These are phyloP conservation scores for Apodemus agrarius DNA, from an alignment of 2,797 vertebrate species.

Conservation along the genomic window DNA sequence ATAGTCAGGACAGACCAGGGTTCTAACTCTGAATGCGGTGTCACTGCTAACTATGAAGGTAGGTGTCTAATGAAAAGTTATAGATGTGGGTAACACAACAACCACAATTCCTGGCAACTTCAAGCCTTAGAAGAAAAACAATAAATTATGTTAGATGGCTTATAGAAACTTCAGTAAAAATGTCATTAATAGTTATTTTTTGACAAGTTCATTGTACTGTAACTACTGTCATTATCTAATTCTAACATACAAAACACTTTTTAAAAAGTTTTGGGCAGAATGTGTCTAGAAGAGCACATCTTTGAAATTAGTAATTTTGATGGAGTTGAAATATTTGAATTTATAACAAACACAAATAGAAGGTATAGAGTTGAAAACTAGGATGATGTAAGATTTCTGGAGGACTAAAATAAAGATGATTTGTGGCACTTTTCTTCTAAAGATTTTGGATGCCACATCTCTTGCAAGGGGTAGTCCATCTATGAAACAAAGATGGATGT, in stretches of 20 bases:
- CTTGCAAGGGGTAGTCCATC: slow-evolving; percentile 15
- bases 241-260: slow-evolving; percentile 42
- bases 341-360: slow-evolving; percentile 17
- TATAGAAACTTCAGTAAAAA: slow-evolving; percentile 1
- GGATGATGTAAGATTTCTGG: slow-evolving; percentile 13
- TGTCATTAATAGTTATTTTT: slow-evolving; percentile 4
- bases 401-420: neutral
- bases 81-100: slow-evolving; percentile 34
- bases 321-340: slow-evolving; percentile 18
- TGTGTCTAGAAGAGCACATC: slow-evolving; percentile 18
- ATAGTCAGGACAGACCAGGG: neutral
- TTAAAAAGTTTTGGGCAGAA: slow-evolving; percentile 37
- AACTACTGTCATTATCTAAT: slow-evolving; percentile 46
- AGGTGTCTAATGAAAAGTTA: neutral
- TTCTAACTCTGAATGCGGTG: slow-evolving; percentile 24
- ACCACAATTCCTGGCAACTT: neutral
- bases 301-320: slow-evolving; percentile 59
- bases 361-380: slow-evolving; percentile 49
- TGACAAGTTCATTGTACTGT: neutral
- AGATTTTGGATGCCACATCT: slow-evolving; percentile 47
- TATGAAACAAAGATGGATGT: slow-evolving; percentile 32
- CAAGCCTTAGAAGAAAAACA: slow-evolving; percentile 42
- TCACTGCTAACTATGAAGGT: neutral
- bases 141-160: slow-evolving; percentile 13
- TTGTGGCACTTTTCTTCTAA: slow-evolving; percentile 53